A percentile compares a stretch with the other conserved stretches of the same genome.
Conservation (phyloP, 2,113 vertebrate species). For the Eptesicus fuscus region DNA sequence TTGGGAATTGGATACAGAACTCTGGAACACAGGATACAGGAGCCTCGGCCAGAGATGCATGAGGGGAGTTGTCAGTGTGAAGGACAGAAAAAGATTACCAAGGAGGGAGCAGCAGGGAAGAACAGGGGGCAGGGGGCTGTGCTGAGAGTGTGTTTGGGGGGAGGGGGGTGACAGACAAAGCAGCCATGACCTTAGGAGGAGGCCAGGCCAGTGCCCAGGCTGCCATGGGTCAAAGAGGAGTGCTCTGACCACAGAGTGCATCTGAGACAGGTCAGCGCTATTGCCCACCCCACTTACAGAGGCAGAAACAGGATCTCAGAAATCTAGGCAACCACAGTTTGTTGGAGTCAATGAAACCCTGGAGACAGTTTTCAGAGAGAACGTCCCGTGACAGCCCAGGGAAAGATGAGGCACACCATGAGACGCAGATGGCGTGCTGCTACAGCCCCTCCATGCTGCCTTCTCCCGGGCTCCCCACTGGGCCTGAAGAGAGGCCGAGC, state of each 20-base stretch:
- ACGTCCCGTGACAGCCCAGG: not conserved
- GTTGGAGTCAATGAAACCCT: not conserved
- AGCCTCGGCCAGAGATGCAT: not conserved
- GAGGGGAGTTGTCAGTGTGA: fast-evolving
- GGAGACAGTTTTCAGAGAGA: not conserved
- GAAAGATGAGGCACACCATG: no score
- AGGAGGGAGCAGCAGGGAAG: not conserved
- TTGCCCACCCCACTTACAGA: not conserved
- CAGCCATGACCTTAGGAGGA: not conserved
- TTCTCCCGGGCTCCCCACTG: not conserved
- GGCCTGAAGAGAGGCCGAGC: no score
- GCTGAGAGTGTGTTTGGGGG: not conserved
- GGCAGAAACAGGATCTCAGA: not conserved
- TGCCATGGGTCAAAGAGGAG: not conserved
- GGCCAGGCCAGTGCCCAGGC: not conserved
- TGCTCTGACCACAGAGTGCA: fast-evolving
- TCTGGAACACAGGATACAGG: not conserved
- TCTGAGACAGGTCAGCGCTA: no score
- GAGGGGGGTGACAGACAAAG: fast-evolving
- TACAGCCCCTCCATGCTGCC: not conserved
- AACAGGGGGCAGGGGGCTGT: not conserved
- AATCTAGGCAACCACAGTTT: no score
- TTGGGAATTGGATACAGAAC: not conserved
- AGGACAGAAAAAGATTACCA: not conserved
- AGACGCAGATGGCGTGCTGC: not conserved